phyloP scores from a whole-genome alignment of 2,113 vertebrate species.

The Cardinalis cardinalis region DNA sequence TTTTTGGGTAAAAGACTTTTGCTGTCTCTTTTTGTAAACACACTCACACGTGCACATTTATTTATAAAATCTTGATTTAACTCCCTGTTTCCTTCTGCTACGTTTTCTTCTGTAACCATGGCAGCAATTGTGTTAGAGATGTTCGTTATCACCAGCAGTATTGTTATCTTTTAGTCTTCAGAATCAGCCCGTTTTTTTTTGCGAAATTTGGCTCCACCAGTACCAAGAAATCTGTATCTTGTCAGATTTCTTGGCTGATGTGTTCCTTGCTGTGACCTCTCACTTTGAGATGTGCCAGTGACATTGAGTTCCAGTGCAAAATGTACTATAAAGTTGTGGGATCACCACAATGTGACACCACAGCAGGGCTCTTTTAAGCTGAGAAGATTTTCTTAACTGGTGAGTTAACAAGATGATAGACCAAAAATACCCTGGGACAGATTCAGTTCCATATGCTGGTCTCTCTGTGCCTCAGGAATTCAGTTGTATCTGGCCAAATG shows the following conservation, averaged over 20 bases:
- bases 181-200: not conserved
- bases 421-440: conserved; percentile 19
- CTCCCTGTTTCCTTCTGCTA: not conserved
- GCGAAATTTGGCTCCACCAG: conserved; percentile 19
- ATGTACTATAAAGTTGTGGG: not conserved
- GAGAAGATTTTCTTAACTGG: conserved; percentile 43
- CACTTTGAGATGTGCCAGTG: conserved; percentile 49
- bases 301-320: conserved; percentile 52
- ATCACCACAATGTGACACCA: conserved; percentile 17
- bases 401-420: conserved; percentile 45
- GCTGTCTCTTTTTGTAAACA: not conserved
- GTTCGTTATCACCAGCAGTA: not conserved
- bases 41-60: rapidly evolving
- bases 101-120: not conserved
- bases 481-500: not conserved
- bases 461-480: conserved; percentile 12
- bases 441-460: conserved; percentile 9
- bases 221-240: conserved; percentile 56
- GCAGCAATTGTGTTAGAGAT: conserved; percentile 21
- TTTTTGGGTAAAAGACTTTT: not conserved
- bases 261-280: conserved; percentile 56
- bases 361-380: not conserved
- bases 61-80: not conserved
- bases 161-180: conserved; percentile 22
- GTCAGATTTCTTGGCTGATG: conserved; percentile 63